A percentile compares a stretch with the other conserved stretches of the same genome.
phyloP scores from a whole-genome alignment of 2,797 vertebrate genomes.

The Linurgus olivaceus region DNA sequence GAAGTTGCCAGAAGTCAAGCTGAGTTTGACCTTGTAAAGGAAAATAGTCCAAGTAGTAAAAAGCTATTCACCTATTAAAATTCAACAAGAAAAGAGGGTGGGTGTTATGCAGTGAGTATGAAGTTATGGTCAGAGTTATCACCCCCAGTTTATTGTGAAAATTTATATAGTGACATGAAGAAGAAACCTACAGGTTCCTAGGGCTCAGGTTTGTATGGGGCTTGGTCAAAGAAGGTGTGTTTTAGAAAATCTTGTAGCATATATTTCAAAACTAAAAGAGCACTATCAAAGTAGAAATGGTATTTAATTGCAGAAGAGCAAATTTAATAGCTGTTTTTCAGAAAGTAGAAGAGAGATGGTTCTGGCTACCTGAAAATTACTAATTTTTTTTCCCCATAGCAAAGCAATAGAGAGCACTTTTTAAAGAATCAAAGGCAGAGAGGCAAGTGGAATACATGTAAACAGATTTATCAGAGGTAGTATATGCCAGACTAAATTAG shows the following conservation, averaged over 20 bases:
- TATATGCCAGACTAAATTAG: background rate
- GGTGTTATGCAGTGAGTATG: background rate
- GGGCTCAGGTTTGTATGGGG: background rate
- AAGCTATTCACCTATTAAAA: background rate
- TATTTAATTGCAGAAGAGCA: background rate
- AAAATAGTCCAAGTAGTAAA: background rate
- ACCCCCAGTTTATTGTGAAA: background rate
- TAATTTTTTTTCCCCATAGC: background rate
- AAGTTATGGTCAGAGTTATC: background rate
- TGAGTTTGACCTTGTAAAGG: conserved; percentile 20
- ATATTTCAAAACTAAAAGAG: background rate
- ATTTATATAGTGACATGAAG: background rate
- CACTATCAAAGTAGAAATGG: background rate
- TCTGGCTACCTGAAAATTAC: background rate
- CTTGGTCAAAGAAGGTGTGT: background rate
- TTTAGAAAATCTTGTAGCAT: background rate
- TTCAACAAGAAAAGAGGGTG: background rate
- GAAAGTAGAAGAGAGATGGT: background rate
- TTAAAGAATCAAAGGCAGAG: background rate
- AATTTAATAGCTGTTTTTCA: background rate
- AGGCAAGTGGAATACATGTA: background rate
- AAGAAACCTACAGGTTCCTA: background rate
- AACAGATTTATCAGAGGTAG: background rate
- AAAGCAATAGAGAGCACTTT: background rate
- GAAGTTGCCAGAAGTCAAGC: conserved; percentile 13